phyloP scores from a whole-genome alignment of 2,113 vertebrate genomes.

The Phylloscopus trochilus region DNA sequence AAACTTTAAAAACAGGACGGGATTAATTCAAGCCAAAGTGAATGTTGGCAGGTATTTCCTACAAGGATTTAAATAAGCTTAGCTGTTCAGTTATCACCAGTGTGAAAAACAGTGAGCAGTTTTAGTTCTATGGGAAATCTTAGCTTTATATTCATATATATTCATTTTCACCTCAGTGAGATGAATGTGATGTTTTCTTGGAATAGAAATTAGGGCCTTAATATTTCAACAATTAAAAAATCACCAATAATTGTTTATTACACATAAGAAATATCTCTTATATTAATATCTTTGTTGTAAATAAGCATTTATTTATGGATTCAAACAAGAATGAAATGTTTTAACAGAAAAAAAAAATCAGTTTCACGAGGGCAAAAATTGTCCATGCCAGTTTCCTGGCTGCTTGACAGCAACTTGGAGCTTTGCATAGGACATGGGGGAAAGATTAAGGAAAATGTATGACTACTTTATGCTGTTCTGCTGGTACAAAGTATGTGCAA shows the following conservation, averaged over 20 bases:
- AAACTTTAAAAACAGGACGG: not conserved
- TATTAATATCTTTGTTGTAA: not conserved
- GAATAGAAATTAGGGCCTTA: not conserved
- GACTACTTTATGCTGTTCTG: not conserved
- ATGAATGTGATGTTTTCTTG: not conserved
- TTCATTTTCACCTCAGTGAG: not conserved
- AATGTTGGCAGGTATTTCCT: not conserved
- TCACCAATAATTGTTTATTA: not conserved
- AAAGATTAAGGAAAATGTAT: not conserved
- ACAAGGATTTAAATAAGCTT: not conserved
- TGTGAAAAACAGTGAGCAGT: not conserved
- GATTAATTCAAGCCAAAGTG: not conserved
- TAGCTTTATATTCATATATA: not conserved
- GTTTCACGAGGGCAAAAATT: not conserved
- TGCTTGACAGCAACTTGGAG: not conserved
- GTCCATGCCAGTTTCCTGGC: not conserved
- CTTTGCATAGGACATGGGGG: not conserved
- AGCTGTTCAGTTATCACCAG: not conserved
- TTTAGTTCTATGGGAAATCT: not conserved
- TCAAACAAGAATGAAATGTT: not conserved
- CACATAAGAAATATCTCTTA: not conserved
- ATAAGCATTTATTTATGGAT: not conserved
- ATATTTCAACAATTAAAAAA: not conserved
- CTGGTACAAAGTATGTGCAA: not conserved
- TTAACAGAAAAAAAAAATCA: not conserved